Evolutionary conservation across 2,113 vertebrate species (phyloP), one percentile per base, ranked within the genome.

Genomic region (Puntigrus tetrazona): DNA sequence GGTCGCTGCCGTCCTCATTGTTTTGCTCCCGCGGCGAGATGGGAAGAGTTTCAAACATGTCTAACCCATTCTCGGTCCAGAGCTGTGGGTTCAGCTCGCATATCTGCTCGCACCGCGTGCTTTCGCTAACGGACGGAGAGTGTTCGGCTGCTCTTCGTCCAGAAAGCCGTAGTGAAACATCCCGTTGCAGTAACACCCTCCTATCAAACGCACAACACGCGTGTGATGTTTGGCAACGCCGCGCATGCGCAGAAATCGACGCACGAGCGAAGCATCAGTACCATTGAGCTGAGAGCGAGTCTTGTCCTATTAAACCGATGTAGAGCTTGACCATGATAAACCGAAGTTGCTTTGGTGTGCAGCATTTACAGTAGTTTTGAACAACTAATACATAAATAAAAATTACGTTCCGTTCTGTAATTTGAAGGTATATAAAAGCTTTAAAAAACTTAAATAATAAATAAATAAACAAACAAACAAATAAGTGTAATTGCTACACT

Each of bases 21-120:
- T 74, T 88, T 91, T 86, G 86, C 85, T 88, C 87, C 86, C 85
- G 88, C 79, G 67, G 82, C 83, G 86, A 86, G 85, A 18, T 82
- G 13, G 86, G 76, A 57, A 86, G 78, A 81, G 84, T 85, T 85
- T 85, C 18, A 38, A 6, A 84, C 61, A 29, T 25, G 18, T 70
- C 63, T 82, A 82, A 72, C 80, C 65, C 65, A 82, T 82, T 52
- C 70, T 55, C 65, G 38, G 43, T 8, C 29, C 22, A 14, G 25
- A 13, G 22, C 29, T 70, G n/a, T 16, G 20, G 16, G 16, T 70
- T 67, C 59, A 67, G 41, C 41, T 18, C 78, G 34, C 18, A 50
- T 7, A 50, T 69, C 1, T 31, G 72, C 38, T 36, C 29, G 47
- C 43, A 18, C 3, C 38, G 74, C 8, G 45, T 1, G 34, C n/a